A percentile compares a stretch with the other conserved stretches of the same genome.
These are phyloP conservation scores for Varanus komodoensis DNA, from an alignment of 2,113 vertebrate genomes.

Conservation along the genomic window DNA sequence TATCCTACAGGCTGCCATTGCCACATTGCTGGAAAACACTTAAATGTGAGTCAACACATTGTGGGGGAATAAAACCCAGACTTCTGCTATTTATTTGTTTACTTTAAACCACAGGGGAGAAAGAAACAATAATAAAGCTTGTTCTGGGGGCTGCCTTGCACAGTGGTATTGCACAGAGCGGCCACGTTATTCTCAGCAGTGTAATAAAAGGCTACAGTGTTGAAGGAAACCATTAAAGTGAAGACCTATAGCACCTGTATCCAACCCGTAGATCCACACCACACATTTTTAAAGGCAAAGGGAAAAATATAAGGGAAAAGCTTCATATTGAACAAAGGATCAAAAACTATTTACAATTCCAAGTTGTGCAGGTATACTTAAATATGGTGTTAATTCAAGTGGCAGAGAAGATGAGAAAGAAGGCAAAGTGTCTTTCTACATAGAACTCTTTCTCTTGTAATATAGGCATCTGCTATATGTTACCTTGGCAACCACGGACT, in stretches of 20 bases:
- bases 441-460: background rate
- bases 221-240: background rate
- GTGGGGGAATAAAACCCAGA: background rate
- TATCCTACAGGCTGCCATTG: background rate
- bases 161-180: background rate
- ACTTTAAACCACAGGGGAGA: background rate
- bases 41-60: background rate
- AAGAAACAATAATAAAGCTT: constrained; percentile 3
- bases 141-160: background rate
- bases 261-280: background rate
- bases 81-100: background rate
- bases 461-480: background rate
- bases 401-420: background rate
- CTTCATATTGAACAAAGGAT: background rate
- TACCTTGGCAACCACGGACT: background rate
- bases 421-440: background rate
- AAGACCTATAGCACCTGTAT: background rate
- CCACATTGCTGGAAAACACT: constrained; percentile 6
- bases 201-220: background rate
- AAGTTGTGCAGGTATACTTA: background rate
- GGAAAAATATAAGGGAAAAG: background rate
- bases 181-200: background rate
- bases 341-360: background rate
- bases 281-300: background rate
- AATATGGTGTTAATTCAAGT: background rate